Percentiles rank a stretch among this genome's conserved stretches.
Evolutionary conservation across 2,888 invertebrate species (phyloP).

Genomic region (Hetaerina titia): DNA sequence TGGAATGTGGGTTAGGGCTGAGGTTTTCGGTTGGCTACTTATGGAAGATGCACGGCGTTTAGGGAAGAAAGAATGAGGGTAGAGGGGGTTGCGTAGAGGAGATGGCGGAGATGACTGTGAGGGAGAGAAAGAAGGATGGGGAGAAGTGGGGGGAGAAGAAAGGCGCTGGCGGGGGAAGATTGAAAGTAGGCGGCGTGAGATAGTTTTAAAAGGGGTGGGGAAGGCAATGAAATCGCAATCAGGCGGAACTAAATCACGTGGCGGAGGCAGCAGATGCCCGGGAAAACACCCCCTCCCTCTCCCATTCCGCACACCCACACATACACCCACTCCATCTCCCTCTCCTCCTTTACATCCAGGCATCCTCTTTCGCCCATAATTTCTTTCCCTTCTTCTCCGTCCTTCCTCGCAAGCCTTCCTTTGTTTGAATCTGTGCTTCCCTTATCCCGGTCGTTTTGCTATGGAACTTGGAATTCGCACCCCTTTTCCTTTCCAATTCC

Average conservation of each 20-base stretch:
- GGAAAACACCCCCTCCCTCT: background rate
- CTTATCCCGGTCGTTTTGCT: background rate
- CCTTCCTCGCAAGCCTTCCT: background rate
- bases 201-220: background rate
- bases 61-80: background rate
- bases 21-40: slow-evolving; percentile 32
- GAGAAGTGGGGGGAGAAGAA: background rate
- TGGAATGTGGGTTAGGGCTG: slow-evolving; percentile 18
- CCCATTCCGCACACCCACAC: background rate
- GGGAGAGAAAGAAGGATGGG: background rate
- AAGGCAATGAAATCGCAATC: slow-evolving; percentile 63
- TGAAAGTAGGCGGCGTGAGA: background rate
- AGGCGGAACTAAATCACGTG: slow-evolving; percentile 53
- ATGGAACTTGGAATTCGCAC: background rate
- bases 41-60: slow-evolving; percentile 32
- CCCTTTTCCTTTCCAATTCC: too few species aligned
- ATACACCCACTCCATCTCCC: background rate
- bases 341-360: background rate
- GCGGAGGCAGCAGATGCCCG: slow-evolving; percentile 60
- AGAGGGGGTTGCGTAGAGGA: background rate
- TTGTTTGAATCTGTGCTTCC: background rate
- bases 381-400: background rate
- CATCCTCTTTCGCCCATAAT: background rate
- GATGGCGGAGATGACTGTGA: background rate
- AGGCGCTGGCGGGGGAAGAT: background rate